Percentiles rank a stretch among this genome's conserved stretches.
Evolutionary conservation across 2,113 vertebrate species (phyloP).

Genomic region (Perca flavescens): DNA sequence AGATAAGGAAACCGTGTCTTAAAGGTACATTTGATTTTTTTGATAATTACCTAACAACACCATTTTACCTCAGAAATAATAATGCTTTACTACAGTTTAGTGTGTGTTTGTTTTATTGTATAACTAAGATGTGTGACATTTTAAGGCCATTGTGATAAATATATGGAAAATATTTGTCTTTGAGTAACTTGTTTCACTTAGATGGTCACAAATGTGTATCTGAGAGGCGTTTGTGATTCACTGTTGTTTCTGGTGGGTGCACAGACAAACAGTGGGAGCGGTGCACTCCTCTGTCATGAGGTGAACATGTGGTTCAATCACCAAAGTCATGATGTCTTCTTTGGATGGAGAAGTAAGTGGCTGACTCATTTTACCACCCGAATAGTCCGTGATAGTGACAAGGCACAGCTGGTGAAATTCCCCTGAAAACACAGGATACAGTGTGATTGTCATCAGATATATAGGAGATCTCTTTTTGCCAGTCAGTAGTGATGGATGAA

Average conservation of each 20-base stretch:
- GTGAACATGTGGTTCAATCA: conserved; percentile 75
- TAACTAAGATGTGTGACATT: conserved; percentile 13
- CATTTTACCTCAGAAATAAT: neutral
- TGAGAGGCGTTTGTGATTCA: conserved; percentile 58
- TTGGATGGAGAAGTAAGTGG: conserved; percentile 46
- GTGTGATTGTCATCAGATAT: conserved; percentile 8
- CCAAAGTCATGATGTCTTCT: conserved; percentile 63
- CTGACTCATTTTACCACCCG: conserved; percentile 58
- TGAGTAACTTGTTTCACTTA: conserved; percentile 40
- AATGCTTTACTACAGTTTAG: neutral
- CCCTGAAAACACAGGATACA: conserved; percentile 14
- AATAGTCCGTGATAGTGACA: conserved; percentile 35
- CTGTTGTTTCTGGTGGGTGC: conserved; percentile 60
- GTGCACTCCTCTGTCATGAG: conserved; percentile 75
- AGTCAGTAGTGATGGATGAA: conserved; percentile 39
- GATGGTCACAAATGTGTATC: conserved; percentile 35
- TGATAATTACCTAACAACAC: neutral
- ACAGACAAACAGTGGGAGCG: conserved; percentile 60
- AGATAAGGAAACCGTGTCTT: conserved; percentile 24
- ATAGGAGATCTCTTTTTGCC: neutral
- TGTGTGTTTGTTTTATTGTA: neutral
- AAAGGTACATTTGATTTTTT: neutral
- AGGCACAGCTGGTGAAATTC: conserved; percentile 15
- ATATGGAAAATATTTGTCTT: conserved; percentile 47
- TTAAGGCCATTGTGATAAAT: conserved; percentile 9